Base-by-base conservation (phyloP, 2,797 vertebrate species). In the Harpagifer antarcticus region DNA sequence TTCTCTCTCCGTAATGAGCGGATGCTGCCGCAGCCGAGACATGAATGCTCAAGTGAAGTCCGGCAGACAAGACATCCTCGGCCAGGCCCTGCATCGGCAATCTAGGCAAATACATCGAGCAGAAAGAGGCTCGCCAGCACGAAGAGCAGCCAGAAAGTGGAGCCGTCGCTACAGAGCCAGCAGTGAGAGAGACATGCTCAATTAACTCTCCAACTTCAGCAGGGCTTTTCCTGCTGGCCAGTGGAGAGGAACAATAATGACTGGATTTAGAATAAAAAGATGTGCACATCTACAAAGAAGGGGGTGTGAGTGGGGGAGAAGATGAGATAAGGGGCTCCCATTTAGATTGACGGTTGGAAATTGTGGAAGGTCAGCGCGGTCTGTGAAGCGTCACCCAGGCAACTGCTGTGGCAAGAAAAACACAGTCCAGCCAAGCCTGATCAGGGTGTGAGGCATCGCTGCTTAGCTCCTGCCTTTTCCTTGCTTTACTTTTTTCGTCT, bases 231-330 rank as follows among this genome's bases (percentile, higher is more conserved):
- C 93, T 83, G 86, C 93, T 93, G 94, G 92, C 89, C 92, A 91
- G 91, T 93, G 91, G 93, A 94, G 93, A 93, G 93, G 90, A 94
- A 93, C 92, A 86, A 93, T 95, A 95, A 95, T 94, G 90, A 92
- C 91, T 87, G 93, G 91, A 93, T 94, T 95, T 95, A 93, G 94
- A 95, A 94, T 95, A 94, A 95, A 94, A 95, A 94, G 93, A 94
- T 94, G 92, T 93, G 93, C 90, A 90, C 88, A 90, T 94, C 94
- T 94, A 94, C 90, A 94, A 94, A 93, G 90, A 83, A 88, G 76
- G 78, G 89, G 86, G 85, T 81, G 87, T 83, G 88, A 82, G 86
- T 50, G 73, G 85, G 82, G 80, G 76, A 84, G 88, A 77, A 82
- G 82, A 85, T 78, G 86, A 91, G 92, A 92, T 90, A 92, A 91